A percentile compares a stretch with the other conserved stretches of the same genome.
These are phyloP conservation scores for Sporophila hypoxantha DNA, from an alignment of 2,113 vertebrate species.

Conservation along the genomic window DNA sequence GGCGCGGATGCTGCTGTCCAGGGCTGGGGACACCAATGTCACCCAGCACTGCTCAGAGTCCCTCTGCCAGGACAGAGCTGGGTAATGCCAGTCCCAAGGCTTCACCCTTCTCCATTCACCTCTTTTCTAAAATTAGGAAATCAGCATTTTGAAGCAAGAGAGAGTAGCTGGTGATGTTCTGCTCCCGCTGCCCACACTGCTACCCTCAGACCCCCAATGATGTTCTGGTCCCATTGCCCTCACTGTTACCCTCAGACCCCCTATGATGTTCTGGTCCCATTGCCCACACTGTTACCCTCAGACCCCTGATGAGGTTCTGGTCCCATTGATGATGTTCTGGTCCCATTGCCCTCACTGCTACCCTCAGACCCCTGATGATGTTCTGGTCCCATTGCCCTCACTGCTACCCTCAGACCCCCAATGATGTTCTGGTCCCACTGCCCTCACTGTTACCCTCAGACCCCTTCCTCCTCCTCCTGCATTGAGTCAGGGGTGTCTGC, in stretches of 20 bases:
- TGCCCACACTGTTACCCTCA: not conserved
- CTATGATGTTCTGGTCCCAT: not conserved
- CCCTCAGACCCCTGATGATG: not conserved
- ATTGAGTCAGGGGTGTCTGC: not conserved
- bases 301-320: not conserved
- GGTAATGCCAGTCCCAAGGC: rapidly evolving
- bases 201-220: not conserved
- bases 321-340: not conserved
- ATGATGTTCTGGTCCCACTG: not conserved
- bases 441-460: not conserved
- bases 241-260: not conserved
- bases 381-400: not conserved
- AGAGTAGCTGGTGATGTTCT: not conserved
- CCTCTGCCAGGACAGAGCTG: not conserved
- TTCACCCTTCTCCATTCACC: not conserved
- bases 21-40: not conserved
- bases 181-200: not conserved
- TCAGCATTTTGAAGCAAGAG: not conserved
- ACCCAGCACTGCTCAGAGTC: not conserved
- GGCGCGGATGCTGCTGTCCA: rapidly evolving
- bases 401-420: not conserved
- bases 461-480: not conserved
- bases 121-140: not conserved
- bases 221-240: not conserved
- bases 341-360: not conserved